Percentiles rank a stretch among this genome's conserved stretches.
Conservation (phyloP, 2,888 invertebrate species). For the Matsumyia berberina region DNA sequence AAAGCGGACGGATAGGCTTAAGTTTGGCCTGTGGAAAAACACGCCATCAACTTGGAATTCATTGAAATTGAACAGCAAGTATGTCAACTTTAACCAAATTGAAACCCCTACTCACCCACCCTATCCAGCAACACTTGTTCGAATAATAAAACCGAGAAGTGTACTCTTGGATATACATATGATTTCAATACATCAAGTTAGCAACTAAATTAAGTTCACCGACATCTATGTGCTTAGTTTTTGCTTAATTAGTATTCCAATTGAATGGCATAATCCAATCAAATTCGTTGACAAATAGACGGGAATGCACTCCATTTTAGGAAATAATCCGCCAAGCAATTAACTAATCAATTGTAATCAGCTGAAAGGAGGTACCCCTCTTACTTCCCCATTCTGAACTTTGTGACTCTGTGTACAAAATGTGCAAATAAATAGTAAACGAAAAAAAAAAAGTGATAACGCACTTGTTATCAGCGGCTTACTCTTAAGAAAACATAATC, state of each 20-base stretch:
- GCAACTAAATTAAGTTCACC: neutral
- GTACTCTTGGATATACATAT: neutral
- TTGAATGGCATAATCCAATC: constrained; percentile 24
- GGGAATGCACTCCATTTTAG: constrained; percentile 1
- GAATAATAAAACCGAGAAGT: constrained; percentile 11
- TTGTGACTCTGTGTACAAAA: neutral
- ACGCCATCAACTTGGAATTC: too few relatives aligned
- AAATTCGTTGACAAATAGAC: neutral
- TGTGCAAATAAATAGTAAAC: neutral
- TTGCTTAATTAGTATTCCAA: constrained; percentile 36
- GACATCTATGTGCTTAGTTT: neutral
- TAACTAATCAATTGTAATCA: constrained; percentile 7
- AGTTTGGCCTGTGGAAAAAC: too few relatives aligned
- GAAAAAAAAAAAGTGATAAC: constrained; percentile 2
- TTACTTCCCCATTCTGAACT: neutral
- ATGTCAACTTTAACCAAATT: too few relatives aligned
- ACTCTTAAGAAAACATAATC: too few relatives aligned
- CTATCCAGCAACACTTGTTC: neutral
- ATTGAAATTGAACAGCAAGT: too few relatives aligned
- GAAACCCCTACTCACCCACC: too few relatives aligned
- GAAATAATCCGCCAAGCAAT: neutral
- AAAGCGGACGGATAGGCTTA: too few relatives aligned
- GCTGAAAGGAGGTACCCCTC: neutral
- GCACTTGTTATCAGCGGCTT: constrained; percentile 3
- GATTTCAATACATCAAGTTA: constrained; percentile 8